These are phyloP conservation scores for Aegypius monachus DNA, from an alignment of 2,113 vertebrate genomes.

Conservation along the genomic window DNA sequence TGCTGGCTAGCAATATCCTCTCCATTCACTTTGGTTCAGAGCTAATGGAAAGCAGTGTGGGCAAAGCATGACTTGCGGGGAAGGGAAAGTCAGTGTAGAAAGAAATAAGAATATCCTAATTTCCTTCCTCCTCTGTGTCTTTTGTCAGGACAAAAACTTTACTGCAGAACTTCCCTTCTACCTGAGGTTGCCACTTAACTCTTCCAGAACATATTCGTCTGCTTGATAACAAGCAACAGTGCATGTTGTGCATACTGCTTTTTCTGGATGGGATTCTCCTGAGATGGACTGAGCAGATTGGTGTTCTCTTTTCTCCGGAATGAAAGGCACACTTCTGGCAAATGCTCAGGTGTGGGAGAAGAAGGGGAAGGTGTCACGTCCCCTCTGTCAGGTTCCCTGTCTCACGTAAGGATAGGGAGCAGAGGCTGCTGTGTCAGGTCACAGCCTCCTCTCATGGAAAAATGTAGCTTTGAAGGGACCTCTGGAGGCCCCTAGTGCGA, in stretches of 20 bases:
- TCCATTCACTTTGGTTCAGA: neutral
- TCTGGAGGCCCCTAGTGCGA: neutral
- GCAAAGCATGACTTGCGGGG: neutral
- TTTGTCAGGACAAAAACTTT: neutral
- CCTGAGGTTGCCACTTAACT: neutral
- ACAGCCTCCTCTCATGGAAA: neutral
- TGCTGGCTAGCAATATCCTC: constrained; percentile 35
- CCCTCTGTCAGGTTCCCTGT: neutral
- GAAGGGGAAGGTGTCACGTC: neutral
- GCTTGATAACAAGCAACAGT: neutral
- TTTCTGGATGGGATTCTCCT: neutral
- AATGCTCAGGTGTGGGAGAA: neutral
- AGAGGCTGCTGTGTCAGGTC: neutral
- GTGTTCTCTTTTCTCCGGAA: neutral
- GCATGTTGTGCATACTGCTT: neutral
- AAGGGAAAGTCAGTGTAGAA: neutral
- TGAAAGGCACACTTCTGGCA: neutral
- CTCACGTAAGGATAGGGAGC: neutral
- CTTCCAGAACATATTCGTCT: neutral
- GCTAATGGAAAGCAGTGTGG: constrained; percentile 26
- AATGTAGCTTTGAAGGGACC: neutral
- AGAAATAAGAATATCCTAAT: neutral
- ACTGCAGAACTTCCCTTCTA: neutral
- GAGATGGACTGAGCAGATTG: neutral
- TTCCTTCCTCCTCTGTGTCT: neutral